Percentiles rank a stretch among this genome's conserved stretches.
These are phyloP conservation scores for Acridotheres tristis DNA, from an alignment of 2,797 vertebrate species.

Conservation along the genomic window DNA sequence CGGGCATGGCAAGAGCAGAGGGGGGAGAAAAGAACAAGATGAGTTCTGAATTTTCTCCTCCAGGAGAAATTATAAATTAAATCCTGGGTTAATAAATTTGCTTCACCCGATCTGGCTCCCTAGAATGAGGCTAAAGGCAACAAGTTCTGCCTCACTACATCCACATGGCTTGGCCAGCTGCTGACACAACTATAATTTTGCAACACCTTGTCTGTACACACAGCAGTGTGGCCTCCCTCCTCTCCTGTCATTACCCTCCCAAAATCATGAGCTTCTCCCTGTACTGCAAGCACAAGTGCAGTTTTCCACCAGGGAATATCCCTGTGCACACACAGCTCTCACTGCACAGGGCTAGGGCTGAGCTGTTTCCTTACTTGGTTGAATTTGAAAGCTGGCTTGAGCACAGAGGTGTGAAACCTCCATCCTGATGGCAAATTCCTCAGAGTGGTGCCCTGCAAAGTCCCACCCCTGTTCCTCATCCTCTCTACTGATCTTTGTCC, in stretches of 20 bases:
- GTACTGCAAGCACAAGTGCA: neutral
- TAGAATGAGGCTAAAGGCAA: neutral
- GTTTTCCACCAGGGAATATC: neutral
- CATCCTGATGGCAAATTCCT: accelerated
- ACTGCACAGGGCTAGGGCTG: neutral
- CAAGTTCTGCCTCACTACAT: neutral
- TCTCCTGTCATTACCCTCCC: neutral
- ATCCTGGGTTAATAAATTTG: neutral
- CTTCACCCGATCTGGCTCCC: neutral
- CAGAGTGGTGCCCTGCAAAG: neutral
- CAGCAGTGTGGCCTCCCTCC: neutral
- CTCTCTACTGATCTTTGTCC: neutral
- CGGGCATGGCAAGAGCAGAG: neutral
- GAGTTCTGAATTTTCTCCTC: neutral
- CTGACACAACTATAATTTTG: neutral
- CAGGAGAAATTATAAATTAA: neutral
- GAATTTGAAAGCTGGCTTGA: neutral
- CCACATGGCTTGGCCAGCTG: neutral
- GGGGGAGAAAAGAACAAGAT: neutral
- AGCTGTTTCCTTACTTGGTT: neutral
- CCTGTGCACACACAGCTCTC: neutral
- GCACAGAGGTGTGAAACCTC: neutral
- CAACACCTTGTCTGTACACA: neutral
- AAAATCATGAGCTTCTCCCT: neutral
- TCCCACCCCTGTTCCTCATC: neutral